phyloP scores from a whole-genome alignment of 2,797 vertebrate genomes.

The Pseudochirops corinnae region DNA sequence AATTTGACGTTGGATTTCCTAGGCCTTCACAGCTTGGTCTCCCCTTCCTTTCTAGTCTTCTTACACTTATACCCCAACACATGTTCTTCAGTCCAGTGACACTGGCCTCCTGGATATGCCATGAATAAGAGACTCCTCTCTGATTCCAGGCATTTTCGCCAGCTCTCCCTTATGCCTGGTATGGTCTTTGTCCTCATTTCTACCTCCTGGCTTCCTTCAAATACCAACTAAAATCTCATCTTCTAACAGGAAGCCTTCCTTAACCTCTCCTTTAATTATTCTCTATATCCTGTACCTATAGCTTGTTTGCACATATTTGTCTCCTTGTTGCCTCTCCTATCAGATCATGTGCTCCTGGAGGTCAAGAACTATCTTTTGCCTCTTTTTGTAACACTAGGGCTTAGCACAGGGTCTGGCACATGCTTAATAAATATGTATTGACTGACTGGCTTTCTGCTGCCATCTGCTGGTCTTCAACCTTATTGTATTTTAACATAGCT shows the following conservation, averaged over 20 bases:
- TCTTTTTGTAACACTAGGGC: neutral
- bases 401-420: neutral
- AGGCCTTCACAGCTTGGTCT: neutral
- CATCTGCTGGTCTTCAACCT: neutral
- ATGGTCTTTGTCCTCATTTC: neutral
- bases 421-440: neutral
- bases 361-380: neutral
- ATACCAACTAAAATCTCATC: neutral
- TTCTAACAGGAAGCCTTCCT: neutral
- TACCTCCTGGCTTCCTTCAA: neutral
- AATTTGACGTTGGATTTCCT: neutral
- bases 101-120: neutral
- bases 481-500: neutral
- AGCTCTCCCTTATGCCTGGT: neutral
- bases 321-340: neutral
- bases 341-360: neutral
- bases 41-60: neutral
- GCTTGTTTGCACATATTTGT: neutral
- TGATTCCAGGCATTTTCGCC: neutral
- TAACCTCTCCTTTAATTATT: neutral
- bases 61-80: neutral
- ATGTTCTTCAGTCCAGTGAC: neutral
- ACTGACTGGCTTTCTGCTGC: neutral
- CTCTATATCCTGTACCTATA: neutral
- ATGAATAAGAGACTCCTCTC: neutral